These are phyloP conservation scores for Argyresthia goedartella DNA, from an alignment of 2,888 invertebrate genomes.

Conservation along the genomic window DNA sequence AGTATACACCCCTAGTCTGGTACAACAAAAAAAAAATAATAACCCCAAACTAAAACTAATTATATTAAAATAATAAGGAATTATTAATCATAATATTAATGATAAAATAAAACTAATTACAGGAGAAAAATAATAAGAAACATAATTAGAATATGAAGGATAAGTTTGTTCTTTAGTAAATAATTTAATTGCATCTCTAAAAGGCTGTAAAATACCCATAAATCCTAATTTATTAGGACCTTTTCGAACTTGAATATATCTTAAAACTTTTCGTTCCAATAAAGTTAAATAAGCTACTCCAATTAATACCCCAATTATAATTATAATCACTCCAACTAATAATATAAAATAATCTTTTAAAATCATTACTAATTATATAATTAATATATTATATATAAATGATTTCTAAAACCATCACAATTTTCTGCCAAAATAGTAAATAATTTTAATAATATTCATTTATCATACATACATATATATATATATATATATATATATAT, in stretches of 20 bases:
- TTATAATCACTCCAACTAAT: conserved; percentile 54
- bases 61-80: conserved; percentile 68
- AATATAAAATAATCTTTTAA: conserved; percentile 49
- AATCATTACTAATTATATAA: conserved; percentile 71
- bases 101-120: conserved; percentile 71
- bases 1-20: conserved; percentile 74
- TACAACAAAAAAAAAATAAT: conserved; percentile 76
- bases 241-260: conserved; percentile 80
- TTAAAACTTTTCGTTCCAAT: conserved; percentile 78
- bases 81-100: conserved; percentile 69
- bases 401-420: conserved; percentile 80
- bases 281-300: conserved; percentile 80
- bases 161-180: conserved; percentile 75
- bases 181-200: conserved; percentile 80
- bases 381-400: conserved; percentile 64
- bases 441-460: conserved; percentile 5
- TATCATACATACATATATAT: conserved; percentile 10
- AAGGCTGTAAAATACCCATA: conserved; percentile 75
- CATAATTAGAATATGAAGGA: conserved; percentile 71
- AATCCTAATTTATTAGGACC: conserved; percentile 80
- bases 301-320: conserved; percentile 73
- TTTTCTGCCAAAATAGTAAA: conserved; percentile 75
- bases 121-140: conserved; percentile 73
- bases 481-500: conserved; percentile 24
- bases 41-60: conserved; percentile 70